Conservation (phyloP, 2,797 vertebrate genomes). For the Tokudaia tokunoshimensis region DNA sequence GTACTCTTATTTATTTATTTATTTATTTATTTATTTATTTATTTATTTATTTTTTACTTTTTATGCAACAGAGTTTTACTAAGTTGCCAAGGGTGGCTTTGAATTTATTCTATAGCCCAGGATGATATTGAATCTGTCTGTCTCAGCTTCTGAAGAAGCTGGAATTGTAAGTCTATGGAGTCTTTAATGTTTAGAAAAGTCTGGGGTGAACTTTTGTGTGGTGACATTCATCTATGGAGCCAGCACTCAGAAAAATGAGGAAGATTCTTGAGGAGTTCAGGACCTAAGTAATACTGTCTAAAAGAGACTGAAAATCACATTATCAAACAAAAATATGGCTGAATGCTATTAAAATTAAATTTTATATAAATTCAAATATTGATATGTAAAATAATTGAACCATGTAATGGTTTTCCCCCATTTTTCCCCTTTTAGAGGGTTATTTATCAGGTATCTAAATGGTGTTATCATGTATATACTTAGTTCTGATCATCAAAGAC, state of each 20-base stretch:
- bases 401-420: neutral
- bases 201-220: neutral
- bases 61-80: neutral
- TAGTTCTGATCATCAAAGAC: neutral
- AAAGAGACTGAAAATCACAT: constrained; percentile 9
- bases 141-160: neutral
- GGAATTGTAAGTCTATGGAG: neutral
- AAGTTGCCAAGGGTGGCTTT: neutral
- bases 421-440: neutral
- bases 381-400: constrained; percentile 34
- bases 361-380: neutral
- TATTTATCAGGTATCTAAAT: constrained; percentile 11
- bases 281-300: neutral
- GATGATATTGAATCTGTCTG: neutral
- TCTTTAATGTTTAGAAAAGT: neutral
- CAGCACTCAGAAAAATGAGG: neutral
- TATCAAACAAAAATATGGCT: constrained; percentile 32
- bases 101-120: neutral
- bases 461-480: constrained; percentile 10
- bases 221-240: neutral
- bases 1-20: neutral
- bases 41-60: too few species aligned
- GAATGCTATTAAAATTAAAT: constrained; percentile 18
- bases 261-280: neutral
- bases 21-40: neutral